These are phyloP conservation scores for Eira barbara DNA, from an alignment of 2,113 vertebrate genomes.

Conservation along the genomic window DNA sequence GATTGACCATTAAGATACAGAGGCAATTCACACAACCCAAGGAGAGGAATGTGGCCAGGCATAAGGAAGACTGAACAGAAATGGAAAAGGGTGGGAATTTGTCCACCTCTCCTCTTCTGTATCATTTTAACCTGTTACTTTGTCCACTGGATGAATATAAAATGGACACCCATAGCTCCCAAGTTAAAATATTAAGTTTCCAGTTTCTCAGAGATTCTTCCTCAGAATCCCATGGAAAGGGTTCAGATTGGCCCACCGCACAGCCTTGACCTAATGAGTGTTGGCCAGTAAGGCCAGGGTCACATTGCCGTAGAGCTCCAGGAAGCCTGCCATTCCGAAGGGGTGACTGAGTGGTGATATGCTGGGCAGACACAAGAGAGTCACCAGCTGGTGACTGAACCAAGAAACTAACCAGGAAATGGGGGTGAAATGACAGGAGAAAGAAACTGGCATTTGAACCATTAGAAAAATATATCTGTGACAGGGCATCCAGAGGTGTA, in stretches of 20 bases:
- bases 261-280: not conserved
- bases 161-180: not conserved
- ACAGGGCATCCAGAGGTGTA: not conserved
- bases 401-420: not conserved
- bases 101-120: not conserved
- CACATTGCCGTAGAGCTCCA: not conserved
- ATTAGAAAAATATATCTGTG: not conserved
- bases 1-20: not conserved
- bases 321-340: not conserved
- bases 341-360: not conserved
- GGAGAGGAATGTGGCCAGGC: not conserved
- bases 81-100: not conserved
- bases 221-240: not conserved
- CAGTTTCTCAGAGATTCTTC: not conserved
- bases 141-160: not conserved
- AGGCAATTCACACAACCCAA: not conserved
- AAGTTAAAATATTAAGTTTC: not conserved
- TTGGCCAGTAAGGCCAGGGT: rapidly evolving
- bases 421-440: not conserved
- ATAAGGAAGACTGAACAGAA: not conserved
- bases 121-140: not conserved
- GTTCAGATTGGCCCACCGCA: not conserved
- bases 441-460: not conserved
- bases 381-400: not conserved
- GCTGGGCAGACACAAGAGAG: not conserved